These are phyloP conservation scores for Brienomyrus brachyistius DNA, from an alignment of 2,113 vertebrate genomes.

Conservation along the genomic window DNA sequence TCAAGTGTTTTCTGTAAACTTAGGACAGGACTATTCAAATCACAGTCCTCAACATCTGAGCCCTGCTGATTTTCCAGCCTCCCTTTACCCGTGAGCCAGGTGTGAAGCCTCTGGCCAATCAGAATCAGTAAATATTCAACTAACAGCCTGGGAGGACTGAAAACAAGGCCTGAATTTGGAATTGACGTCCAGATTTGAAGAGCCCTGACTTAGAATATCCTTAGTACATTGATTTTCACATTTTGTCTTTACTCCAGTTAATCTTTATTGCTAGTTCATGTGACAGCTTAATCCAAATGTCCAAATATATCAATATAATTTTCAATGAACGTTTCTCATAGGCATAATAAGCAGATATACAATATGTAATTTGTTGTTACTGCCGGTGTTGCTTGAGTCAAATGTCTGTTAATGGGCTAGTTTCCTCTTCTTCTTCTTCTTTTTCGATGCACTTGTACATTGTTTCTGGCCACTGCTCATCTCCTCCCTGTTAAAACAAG, in stretches of 20 bases:
- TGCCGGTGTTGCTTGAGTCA: background rate
- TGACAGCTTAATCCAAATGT: background rate
- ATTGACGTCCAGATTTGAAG: background rate
- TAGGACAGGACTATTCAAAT: background rate
- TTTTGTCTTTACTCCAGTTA: background rate
- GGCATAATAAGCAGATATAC: background rate
- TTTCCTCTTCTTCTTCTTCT: constrained; percentile 19
- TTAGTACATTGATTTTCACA: background rate
- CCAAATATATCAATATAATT: background rate
- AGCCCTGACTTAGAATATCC: background rate
- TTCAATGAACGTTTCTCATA: background rate
- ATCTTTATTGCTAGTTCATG: background rate
- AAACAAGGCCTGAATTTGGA: background rate
- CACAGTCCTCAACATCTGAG: background rate
- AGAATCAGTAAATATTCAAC: background rate
- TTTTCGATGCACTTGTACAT: constrained; percentile 40
- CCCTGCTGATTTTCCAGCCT: background rate
- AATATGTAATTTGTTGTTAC: background rate
- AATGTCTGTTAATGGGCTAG: background rate
- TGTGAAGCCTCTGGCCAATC: background rate
- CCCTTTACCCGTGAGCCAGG: background rate
- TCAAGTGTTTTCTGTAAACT: background rate
- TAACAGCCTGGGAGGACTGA: background rate
- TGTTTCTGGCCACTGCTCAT: constrained; percentile 32
- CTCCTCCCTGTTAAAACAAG: constrained; percentile 22